Percentiles rank a stretch among this genome's conserved stretches.
Conservation (phyloP, 1,140 invertebrate genomes). For the Pseudachorutes palmiensis region DNA sequence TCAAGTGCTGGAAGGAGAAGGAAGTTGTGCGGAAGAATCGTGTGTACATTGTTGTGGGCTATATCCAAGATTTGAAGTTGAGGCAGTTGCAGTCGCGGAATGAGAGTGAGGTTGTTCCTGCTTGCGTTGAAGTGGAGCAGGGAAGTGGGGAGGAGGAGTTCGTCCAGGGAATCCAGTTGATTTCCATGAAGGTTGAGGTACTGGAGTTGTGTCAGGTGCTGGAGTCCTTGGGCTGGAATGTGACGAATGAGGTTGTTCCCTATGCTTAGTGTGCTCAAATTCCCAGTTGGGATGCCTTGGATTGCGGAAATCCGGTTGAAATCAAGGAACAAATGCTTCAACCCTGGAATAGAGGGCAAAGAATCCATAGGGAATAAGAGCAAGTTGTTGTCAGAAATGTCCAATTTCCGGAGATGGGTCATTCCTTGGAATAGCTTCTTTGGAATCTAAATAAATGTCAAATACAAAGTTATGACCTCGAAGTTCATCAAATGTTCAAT, state of each 20-base stretch:
- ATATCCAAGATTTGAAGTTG: conserved; percentile 63
- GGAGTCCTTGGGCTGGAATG: conserved; percentile 66
- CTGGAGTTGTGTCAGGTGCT: conserved; percentile 42
- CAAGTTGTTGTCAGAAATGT: conserved; percentile 80
- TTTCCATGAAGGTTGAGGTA: conserved; percentile 40
- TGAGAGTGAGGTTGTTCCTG: conserved; percentile 35
- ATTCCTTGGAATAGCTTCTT: conserved; percentile 61
- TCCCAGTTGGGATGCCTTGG: conserved; percentile 47
- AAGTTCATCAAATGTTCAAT: not conserved
- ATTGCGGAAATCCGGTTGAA: conserved; percentile 80
- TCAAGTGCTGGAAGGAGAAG: conserved; percentile 63
- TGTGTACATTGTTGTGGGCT: conserved; percentile 65
- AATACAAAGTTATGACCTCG: conserved; percentile 1
- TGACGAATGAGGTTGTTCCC: conserved; percentile 79
- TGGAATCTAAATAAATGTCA: conserved; percentile 60
- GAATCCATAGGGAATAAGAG: conserved; percentile 70
- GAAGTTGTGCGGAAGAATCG: conserved; percentile 63
- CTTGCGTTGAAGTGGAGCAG: conserved; percentile 37
- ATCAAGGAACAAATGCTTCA: conserved; percentile 65
- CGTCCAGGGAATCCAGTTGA: conserved; percentile 31
- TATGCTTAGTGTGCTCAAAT: conserved; percentile 57
- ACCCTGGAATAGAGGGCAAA: conserved; percentile 60
- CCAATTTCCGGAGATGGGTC: conserved; percentile 62
- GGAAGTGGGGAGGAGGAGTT: conserved; percentile 30
- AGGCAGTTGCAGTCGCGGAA: conserved; percentile 38